Evolutionary conservation across 2,113 vertebrate species (phyloP).

Genomic region (Cathartes aura): DNA sequence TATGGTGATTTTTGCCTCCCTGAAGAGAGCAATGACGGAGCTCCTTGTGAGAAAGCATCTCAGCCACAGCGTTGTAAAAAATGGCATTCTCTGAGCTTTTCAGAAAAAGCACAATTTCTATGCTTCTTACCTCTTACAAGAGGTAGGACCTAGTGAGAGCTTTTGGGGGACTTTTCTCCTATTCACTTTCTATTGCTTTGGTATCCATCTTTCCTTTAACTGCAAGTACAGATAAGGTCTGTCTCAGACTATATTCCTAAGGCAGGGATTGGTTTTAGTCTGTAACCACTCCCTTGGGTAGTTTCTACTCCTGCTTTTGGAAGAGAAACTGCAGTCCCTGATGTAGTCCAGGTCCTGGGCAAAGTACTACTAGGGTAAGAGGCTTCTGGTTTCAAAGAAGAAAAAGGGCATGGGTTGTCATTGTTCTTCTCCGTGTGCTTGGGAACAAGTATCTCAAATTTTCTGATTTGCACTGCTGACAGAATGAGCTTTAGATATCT

Average conservation of each 20-base stretch:
- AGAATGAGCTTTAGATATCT: neutral
- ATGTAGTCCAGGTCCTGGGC: neutral
- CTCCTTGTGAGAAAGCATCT: neutral
- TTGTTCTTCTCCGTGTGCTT: neutral
- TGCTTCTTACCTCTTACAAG: neutral
- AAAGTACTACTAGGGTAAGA: neutral
- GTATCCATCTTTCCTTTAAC: neutral
- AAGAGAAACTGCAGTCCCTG: neutral
- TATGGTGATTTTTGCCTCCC: neutral
- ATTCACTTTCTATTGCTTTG: neutral
- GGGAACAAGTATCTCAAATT: neutral
- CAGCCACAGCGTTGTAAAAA: neutral
- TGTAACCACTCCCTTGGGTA: neutral
- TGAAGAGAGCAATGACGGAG: neutral
- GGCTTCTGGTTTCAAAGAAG: neutral
- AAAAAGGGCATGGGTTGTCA: neutral
- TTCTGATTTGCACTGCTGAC: neutral
- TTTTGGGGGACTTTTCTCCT: neutral
- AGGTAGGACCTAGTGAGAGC: neutral
- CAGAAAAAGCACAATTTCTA: neutral
- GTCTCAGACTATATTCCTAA: neutral
- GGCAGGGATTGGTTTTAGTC: neutral
- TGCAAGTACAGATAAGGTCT: neutral
- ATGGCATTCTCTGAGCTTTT: neutral
- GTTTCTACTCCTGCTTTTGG: neutral